Evolutionary conservation across 2,888 invertebrate genomes (phyloP).

Genomic region (Lithophane leautieri): DNA sequence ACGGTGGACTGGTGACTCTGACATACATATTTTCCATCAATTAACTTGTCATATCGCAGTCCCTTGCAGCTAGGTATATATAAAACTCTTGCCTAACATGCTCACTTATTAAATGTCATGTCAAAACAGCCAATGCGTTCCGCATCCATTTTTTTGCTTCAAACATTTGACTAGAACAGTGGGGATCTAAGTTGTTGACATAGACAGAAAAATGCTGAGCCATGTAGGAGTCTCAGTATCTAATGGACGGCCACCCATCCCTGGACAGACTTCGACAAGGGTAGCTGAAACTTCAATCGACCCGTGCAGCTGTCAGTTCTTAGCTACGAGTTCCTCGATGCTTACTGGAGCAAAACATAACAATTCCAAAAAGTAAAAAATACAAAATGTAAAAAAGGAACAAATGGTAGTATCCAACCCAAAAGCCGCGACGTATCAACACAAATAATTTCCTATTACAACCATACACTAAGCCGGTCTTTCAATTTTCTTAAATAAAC

Average conservation of each 20-base stretch:
- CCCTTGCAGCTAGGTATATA: too few relatives aligned
- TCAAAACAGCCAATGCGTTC: not conserved
- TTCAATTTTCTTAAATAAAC: conserved; percentile 87
- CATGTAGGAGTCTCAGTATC: too few relatives aligned
- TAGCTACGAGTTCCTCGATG: not conserved
- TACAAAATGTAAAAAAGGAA: not conserved
- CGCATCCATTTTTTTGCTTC: not conserved
- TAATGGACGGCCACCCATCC: too few relatives aligned
- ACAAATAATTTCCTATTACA: conserved; percentile 87
- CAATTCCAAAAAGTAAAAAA: not conserved
- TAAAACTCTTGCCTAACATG: not conserved
- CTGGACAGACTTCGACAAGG: too few relatives aligned
- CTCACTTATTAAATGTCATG: too few relatives aligned
- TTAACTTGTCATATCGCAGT: not conserved
- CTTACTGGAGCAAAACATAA: too few relatives aligned
- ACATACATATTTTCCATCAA: not conserved
- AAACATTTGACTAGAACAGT: not conserved
- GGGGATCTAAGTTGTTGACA: not conserved
- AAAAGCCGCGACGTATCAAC: conserved; percentile 77
- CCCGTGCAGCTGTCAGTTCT: too few relatives aligned
- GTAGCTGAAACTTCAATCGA: too few relatives aligned
- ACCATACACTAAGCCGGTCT: conserved; percentile 82
- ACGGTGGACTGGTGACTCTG: too few relatives aligned
- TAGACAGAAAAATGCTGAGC: not conserved
- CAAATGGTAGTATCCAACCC: conserved; percentile 66